These are phyloP conservation scores for Marronus borbonicus DNA, from an alignment of 2,888 invertebrate species.

Conservation along the genomic window DNA sequence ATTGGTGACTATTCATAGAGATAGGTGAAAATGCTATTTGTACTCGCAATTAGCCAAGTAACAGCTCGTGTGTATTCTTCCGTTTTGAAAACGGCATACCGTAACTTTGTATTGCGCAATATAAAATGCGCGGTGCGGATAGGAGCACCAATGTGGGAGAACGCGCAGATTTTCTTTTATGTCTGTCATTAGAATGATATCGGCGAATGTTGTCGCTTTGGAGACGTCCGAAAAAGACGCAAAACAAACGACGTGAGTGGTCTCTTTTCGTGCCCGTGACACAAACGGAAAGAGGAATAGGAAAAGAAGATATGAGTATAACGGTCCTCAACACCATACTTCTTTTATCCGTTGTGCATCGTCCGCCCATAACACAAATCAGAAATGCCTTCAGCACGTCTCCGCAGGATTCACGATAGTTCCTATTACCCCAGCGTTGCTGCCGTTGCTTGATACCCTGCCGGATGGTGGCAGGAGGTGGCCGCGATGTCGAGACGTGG, in stretches of 20 bases:
- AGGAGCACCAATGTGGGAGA: not conserved
- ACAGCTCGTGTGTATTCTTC: too few relatives aligned
- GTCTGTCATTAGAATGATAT: not conserved
- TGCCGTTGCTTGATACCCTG: conserved; percentile 8
- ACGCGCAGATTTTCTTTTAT: not conserved
- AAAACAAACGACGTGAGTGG: conserved; percentile 14
- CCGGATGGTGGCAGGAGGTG: conserved; percentile 24
- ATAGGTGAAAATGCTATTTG: too few relatives aligned
- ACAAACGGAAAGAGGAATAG: not conserved
- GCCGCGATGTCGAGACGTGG: conserved; percentile 14
- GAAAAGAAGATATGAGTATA: conserved; percentile 28
- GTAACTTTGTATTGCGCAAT: too few relatives aligned
- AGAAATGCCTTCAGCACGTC: conserved; percentile 61
- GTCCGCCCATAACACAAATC: too few relatives aligned
- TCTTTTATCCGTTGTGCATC: conserved; percentile 59
- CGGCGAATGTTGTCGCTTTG: not conserved
- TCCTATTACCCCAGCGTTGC: conserved; percentile 45
- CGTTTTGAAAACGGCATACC: too few relatives aligned
- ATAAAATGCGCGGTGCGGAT: too few relatives aligned
- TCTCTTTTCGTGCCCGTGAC: conserved; percentile 33
- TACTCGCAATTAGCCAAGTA: too few relatives aligned
- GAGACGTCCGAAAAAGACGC: not conserved
- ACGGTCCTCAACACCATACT: conserved; percentile 43
- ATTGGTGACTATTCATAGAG: too few relatives aligned
- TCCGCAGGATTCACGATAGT: conserved; percentile 54